Percentiles rank a stretch among this genome's conserved stretches.
Evolutionary conservation across 1,140 invertebrate species (phyloP).

Genomic region (Cryptotermes secundus): DNA sequence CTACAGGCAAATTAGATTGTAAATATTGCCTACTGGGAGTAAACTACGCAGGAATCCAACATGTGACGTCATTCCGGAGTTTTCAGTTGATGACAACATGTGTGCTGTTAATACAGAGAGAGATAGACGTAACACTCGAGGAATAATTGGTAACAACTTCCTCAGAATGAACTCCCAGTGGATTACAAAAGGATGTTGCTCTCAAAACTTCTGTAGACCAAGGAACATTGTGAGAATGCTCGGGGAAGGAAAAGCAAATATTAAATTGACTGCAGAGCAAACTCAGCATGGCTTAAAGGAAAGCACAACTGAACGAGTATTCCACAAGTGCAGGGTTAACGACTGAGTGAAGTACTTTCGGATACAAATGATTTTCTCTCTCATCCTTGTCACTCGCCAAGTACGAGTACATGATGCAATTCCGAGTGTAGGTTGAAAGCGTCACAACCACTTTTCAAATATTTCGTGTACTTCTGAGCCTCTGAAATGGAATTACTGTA

Average conservation of each 20-base stretch:
- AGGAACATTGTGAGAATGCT: background rate
- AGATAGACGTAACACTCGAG: background rate
- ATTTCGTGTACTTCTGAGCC: too few relatives aligned
- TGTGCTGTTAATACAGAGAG: background rate
- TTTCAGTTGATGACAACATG: background rate
- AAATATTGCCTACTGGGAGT: background rate
- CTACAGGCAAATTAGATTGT: too few relatives aligned
- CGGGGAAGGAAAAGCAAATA: background rate
- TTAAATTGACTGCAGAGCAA: background rate
- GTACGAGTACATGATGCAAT: background rate
- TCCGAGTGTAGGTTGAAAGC: background rate
- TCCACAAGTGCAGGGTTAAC: background rate
- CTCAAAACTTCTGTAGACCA: constrained; percentile 3
- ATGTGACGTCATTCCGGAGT: background rate
- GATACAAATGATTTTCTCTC: background rate
- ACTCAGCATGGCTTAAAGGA: too few relatives aligned
- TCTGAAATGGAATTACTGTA: too few relatives aligned
- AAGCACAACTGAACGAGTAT: background rate
- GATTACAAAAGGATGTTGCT: background rate
- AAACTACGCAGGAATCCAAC: background rate
- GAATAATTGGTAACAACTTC: background rate
- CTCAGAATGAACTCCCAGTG: background rate
- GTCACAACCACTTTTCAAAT: too few relatives aligned
- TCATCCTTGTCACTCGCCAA: background rate
- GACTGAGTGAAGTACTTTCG: background rate